Evolutionary conservation across 2,113 vertebrate species (phyloP).

Genomic region (Oreochromis spilurus): DNA sequence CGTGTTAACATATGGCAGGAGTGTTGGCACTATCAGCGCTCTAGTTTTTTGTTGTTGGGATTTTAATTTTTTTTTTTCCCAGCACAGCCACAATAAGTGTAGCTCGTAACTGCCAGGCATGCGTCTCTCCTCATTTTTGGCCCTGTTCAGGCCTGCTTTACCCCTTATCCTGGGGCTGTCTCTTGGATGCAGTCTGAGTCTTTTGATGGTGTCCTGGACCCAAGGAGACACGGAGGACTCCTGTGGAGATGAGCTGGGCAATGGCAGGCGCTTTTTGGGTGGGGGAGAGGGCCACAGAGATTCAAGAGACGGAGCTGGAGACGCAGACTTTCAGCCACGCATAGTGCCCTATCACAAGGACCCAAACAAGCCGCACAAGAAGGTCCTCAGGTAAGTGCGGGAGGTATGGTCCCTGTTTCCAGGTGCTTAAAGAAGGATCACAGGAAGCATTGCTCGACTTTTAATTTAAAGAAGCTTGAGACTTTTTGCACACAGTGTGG

Average conservation of each 20-base stretch:
- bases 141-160: constrained; percentile 83
- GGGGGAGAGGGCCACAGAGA: constrained; percentile 40
- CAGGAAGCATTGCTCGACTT: neutral
- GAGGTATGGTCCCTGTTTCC: neutral
- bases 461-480: neutral
- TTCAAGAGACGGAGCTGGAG: constrained; percentile 29
- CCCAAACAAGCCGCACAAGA: constrained; percentile 87
- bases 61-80: rapidly evolving
- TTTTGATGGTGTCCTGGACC: constrained; percentile 90
- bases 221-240: constrained; percentile 77
- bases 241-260: constrained; percentile 68
- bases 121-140: constrained; percentile 80
- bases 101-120: constrained; percentile 56
- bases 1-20: neutral
- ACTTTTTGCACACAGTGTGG: neutral
- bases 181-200: constrained; percentile 90
- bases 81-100: neutral
- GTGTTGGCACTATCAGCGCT: neutral
- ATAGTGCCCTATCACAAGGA: constrained; percentile 91
- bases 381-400: constrained; percentile 85
- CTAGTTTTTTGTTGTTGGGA: neutral
- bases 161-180: constrained; percentile 92
- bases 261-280: constrained; percentile 48
- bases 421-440: neutral
- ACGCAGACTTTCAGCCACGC: constrained; percentile 76